These are phyloP conservation scores for Campaea margaritaria DNA, from an alignment of 2,888 invertebrate species.

Conservation along the genomic window DNA sequence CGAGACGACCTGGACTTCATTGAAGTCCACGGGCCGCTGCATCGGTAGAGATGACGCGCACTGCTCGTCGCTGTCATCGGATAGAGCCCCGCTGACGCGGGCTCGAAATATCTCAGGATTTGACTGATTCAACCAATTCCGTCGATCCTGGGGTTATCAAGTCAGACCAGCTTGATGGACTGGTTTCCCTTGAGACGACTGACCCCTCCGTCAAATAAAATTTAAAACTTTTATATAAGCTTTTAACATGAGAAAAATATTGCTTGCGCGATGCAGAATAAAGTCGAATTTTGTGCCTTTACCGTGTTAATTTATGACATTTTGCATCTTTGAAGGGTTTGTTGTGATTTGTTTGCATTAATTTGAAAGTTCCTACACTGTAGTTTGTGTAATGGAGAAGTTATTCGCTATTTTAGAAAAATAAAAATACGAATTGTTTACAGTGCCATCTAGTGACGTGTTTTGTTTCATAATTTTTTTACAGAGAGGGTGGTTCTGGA, in stretches of 20 bases:
- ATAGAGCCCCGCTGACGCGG: too few species aligned
- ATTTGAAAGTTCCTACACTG: neutral
- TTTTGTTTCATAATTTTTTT: too few species aligned
- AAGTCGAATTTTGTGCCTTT: neutral
- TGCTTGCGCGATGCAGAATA: constrained; percentile 9
- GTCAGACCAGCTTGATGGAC: constrained; percentile 18
- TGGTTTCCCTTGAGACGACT: constrained; percentile 12
- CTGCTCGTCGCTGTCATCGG: too few species aligned
- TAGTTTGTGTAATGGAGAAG: neutral
- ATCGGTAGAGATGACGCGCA: too few species aligned
- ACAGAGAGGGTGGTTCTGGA: too few species aligned
- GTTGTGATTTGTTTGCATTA: neutral
- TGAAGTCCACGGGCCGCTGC: neutral
- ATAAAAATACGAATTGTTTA: neutral
- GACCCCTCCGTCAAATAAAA: neutral
- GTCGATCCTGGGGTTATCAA: neutral
- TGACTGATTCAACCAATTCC: too few species aligned
- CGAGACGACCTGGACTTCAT: neutral
- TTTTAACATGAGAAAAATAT: neutral
- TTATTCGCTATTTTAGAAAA: neutral
- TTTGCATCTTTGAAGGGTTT: neutral
- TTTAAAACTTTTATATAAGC: neutral
- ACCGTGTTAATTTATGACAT: neutral
- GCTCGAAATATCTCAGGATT: too few species aligned
- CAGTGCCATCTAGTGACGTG: neutral